Conservation (phyloP, 2,888 invertebrate species). For the Apotomis betuletana region DNA sequence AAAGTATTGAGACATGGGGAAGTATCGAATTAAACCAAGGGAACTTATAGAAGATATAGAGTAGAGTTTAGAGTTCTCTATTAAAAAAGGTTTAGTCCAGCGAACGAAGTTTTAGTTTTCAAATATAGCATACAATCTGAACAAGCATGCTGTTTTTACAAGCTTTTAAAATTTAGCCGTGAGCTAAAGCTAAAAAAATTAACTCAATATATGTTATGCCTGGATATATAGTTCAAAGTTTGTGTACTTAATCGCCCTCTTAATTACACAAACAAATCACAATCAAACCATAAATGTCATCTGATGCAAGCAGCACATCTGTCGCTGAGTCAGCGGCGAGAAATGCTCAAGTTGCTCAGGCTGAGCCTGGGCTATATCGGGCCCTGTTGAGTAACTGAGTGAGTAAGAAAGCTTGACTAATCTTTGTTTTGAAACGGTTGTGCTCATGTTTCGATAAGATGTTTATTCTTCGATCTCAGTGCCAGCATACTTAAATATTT, state of each 20-base stretch:
- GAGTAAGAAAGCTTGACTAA: conserved; percentile 29
- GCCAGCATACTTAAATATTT: not conserved
- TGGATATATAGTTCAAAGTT: not conserved
- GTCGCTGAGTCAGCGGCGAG: conserved; percentile 20
- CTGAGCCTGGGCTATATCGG: conserved; percentile 20
- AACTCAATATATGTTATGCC: too few relatives aligned
- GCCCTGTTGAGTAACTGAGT: conserved; percentile 23
- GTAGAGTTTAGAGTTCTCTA: too few relatives aligned
- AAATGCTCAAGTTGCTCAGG: conserved; percentile 7
- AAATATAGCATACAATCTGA: too few relatives aligned
- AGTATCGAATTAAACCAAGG: too few relatives aligned
- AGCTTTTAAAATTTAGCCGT: too few relatives aligned
- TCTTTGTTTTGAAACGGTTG: conserved; percentile 4
- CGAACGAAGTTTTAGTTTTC: too few relatives aligned
- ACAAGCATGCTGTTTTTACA: too few relatives aligned
- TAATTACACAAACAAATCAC: conserved; percentile 14
- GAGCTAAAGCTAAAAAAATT: too few relatives aligned
- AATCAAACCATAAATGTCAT: conserved; percentile 22
- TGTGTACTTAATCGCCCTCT: not conserved
- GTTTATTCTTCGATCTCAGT: too few relatives aligned
- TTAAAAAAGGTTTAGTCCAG: too few relatives aligned
- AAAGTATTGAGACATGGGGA: too few relatives aligned
- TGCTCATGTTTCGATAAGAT: not conserved
- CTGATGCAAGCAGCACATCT: conserved; percentile 9
- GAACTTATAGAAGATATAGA: too few relatives aligned